phyloP scores from a whole-genome alignment of 2,113 vertebrate genomes.

The Sorex araneus region DNA sequence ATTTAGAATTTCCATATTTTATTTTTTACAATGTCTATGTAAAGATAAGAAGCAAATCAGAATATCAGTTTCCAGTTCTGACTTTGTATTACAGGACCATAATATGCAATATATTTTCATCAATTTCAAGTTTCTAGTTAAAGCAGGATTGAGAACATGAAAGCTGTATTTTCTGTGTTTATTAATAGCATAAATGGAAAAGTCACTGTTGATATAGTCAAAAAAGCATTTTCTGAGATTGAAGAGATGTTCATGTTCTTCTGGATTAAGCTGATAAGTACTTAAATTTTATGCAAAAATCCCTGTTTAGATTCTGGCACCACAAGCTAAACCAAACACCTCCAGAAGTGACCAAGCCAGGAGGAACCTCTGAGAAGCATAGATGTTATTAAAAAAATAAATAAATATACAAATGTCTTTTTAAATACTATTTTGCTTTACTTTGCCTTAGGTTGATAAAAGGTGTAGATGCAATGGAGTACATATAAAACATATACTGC shows the following conservation, averaged over 20 bases:
- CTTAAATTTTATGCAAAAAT: too few relatives aligned
- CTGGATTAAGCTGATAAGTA: too few relatives aligned
- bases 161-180: neutral
- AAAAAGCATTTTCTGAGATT: too few relatives aligned
- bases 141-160: neutral
- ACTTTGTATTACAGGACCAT: neutral
- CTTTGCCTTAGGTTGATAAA: neutral
- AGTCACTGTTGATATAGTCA: neutral
- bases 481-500: neutral
- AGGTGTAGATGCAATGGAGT: neutral
- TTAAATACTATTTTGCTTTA: neutral
- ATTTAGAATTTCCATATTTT: neutral
- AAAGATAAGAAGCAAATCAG: conserved; percentile 1
- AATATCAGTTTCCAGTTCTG: neutral
- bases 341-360: too few relatives aligned
- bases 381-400: neutral
- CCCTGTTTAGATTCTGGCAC: too few relatives aligned
- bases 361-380: neutral
- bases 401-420: neutral
- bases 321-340: too few relatives aligned
- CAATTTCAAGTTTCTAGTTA: conserved; percentile 6
- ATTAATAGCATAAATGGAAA: neutral
- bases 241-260: too few relatives aligned
- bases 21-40: neutral
- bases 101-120: neutral